A percentile compares a stretch with the other conserved stretches of the same genome.
phyloP scores from a whole-genome alignment of 2,797 vertebrate genomes.

The Syngnathus rostellatus region DNA sequence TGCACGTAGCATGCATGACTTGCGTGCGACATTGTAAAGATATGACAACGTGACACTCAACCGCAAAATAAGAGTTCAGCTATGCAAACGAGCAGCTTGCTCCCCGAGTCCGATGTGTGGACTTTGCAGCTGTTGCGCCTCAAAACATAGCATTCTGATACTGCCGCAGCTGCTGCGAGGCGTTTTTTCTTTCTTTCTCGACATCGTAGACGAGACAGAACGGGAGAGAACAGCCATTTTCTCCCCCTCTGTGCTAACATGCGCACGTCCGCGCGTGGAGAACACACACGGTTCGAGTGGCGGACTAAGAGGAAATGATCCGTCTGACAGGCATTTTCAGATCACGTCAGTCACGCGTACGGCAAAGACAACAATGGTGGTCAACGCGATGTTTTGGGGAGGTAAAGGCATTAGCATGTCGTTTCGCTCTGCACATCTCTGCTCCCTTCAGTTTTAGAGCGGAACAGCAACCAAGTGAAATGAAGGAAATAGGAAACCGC shows the following conservation, averaged over 20 bases:
- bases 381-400: neutral
- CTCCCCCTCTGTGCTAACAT: conserved; percentile 33
- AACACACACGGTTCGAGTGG: neutral
- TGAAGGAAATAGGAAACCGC: conserved; percentile 4
- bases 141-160: neutral
- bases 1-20: neutral
- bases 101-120: neutral
- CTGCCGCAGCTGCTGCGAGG: neutral
- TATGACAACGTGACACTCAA: neutral
- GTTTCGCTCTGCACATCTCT: neutral
- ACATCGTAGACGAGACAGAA: neutral
- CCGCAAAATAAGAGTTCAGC: neutral
- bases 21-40: neutral
- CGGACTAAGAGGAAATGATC: conserved; percentile 48
- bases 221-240: conserved; percentile 64
- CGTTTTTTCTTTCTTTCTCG: neutral
- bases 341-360: neutral
- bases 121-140: neutral
- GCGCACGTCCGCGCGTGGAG: conserved; percentile 1
- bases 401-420: neutral
- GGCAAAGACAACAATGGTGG: neutral
- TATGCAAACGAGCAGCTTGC: neutral
- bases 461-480: neutral
- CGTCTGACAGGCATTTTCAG: conserved; percentile 1
- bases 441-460: neutral